A percentile compares a stretch with the other conserved stretches of the same genome.
phyloP scores from a whole-genome alignment of 2,113 vertebrate genomes.

The Bettongia penicillata region DNA sequence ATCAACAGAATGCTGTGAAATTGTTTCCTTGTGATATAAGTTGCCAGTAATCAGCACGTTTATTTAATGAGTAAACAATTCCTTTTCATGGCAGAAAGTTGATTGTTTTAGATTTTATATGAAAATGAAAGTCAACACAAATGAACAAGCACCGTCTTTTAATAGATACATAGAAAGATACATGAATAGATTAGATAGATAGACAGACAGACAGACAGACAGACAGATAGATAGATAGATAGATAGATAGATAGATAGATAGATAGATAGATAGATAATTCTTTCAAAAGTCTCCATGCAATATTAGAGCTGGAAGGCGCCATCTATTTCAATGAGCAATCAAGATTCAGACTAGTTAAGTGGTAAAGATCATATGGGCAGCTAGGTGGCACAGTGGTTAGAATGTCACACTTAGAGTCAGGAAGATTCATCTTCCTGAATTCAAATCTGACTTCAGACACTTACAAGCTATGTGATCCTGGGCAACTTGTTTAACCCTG shows the following conservation, averaged over 20 bases:
- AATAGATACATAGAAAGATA: neutral
- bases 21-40: constrained; percentile 64
- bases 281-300: neutral
- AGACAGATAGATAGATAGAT: too few species aligned
- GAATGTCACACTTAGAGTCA: neutral
- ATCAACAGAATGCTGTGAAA: constrained; percentile 39
- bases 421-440: neutral
- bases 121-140: constrained; percentile 55
- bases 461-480: neutral
- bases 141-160: constrained; percentile 5
- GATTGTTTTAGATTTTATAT: constrained; percentile 19
- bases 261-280: neutral
- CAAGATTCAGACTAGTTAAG: neutral
- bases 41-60: constrained; percentile 57
- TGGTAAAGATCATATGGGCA: neutral
- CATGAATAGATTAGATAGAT: too few species aligned
- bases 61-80: constrained; percentile 34
- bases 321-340: neutral
- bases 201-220: too few species aligned
- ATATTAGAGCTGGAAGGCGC: neutral
- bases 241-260: too few species aligned
- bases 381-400: neutral
- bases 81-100: constrained; percentile 12
- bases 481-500: neutral
- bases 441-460: neutral